phyloP scores from a whole-genome alignment of 2,797 vertebrate species.

The Botia kubotai region DNA sequence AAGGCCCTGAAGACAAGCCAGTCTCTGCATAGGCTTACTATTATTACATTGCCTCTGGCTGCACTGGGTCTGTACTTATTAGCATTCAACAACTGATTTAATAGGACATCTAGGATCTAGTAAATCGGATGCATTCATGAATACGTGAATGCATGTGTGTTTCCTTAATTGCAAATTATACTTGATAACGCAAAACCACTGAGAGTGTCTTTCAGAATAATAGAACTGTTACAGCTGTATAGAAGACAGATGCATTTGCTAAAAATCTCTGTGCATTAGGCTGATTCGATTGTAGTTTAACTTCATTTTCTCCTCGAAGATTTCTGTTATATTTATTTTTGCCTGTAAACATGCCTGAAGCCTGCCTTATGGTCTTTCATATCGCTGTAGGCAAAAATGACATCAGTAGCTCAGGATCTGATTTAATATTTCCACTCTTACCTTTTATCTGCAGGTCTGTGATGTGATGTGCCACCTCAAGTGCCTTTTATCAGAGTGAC shows the following conservation, averaged over 20 bases:
- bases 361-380: conserved; percentile 69
- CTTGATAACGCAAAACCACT: not conserved
- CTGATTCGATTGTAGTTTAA: conserved; percentile 52
- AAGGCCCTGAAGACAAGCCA: conserved; percentile 51
- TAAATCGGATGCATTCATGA: conserved; percentile 66
- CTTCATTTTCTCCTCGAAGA: conserved; percentile 45
- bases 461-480: conserved; percentile 58
- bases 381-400: conserved; percentile 72
- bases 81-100: conserved; percentile 70
- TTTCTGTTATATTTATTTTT: conserved; percentile 46
- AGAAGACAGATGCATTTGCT: conserved; percentile 40
- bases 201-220: conserved; percentile 23
- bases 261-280: conserved; percentile 40
- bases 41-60: conserved; percentile 77
- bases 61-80: conserved; percentile 74
- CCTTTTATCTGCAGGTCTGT: conserved; percentile 65
- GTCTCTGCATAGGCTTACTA: conserved; percentile 70
- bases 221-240: not conserved
- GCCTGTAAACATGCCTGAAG: conserved; percentile 75
- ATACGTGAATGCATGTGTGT: conserved; percentile 11
- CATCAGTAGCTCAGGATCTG: conserved; percentile 60
- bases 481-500: conserved; percentile 15
- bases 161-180: not conserved
- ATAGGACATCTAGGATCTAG: conserved; percentile 58
- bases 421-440: conserved; percentile 60